phyloP scores from a whole-genome alignment of 2,113 vertebrate genomes.

The Hypocryptadius cinnamomeus region DNA sequence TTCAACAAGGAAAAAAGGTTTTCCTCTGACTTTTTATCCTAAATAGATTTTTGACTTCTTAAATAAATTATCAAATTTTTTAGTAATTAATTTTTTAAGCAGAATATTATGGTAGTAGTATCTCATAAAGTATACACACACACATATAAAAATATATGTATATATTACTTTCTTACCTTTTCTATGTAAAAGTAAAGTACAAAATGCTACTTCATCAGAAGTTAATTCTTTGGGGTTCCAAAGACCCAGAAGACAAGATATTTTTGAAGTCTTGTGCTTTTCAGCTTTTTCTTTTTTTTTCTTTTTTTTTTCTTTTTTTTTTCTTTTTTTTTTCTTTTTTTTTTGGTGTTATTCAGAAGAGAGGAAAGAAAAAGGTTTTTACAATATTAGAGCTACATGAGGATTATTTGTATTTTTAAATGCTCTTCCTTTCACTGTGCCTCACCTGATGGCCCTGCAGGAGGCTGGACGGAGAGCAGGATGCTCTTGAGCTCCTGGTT shows the following conservation, averaged over 20 bases:
- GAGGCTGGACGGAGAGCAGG: neutral
- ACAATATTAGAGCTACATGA: neutral
- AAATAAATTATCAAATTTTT: neutral
- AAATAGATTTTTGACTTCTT: neutral
- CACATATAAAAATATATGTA: neutral
- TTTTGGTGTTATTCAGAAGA: neutral
- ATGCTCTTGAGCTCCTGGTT: fast-evolving
- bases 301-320: neutral
- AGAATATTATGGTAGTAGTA: neutral
- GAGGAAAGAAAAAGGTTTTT: fast-evolving
- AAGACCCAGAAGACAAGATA: neutral
- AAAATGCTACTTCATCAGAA: neutral
- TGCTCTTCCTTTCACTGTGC: neutral
- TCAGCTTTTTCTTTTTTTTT: neutral
- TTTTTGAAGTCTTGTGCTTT: neutral
- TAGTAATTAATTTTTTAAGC: neutral
- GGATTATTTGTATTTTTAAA: neutral
- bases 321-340: too few relatives aligned
- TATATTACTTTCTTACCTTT: neutral
- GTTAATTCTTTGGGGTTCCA: neutral
- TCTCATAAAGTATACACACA: fast-evolving
- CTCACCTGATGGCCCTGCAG: neutral
- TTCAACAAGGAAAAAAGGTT: neutral
- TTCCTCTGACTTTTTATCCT: neutral
- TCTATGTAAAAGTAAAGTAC: neutral